Base-by-base conservation (phyloP, 1,140 invertebrate species). In the Trichonephila clavata region DNA sequence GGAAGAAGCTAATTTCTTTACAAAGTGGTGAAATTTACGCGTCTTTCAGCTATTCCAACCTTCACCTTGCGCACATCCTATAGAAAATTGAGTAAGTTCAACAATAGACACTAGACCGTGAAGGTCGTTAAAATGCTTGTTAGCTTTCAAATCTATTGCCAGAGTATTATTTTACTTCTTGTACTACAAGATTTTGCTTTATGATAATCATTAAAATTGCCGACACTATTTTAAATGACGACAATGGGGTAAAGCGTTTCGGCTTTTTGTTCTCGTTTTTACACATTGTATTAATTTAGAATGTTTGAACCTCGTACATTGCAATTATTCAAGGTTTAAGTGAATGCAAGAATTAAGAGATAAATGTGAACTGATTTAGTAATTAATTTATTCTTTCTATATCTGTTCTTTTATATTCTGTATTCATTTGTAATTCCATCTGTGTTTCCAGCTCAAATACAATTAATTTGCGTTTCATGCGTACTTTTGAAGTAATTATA, bases 71-170 rank as follows among this genome's bases (percentile, higher is more conserved):
- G 68, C 32, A 77, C 68, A 32, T 77, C 68, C 68, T 77, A 77
- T 77, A 77, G 68, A 77, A 77, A 77, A 77, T 61, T 61, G 60
- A 68, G 24, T 77, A 77, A 77, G 68, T 77, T 77, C 68, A 77
- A 77, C 68, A 77, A 77, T 77, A 16, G 68, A 77, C 68, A 77
- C 16, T 20, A 77, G 68, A 77, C 68, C 68, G 68, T 77, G 68
- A 77, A 77, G 68, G 68, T 77, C 68, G 68, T 77, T 77, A 77
- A 39, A 77, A 77, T 18, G 32, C 68, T 77, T 39, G 68, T 77
- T 77, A 77, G 68, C 24, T 71, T 27, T 77, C 24, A 27, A 16
- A 27, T 77, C 0, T 27, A 32, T 39, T 77, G 68, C 68, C 68
- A 77, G 27, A 14, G 24, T 77, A 77, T 77, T 77, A 77, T 77